Conservation (phyloP, 2,888 invertebrate genomes). For the Lasioglossum zephyrum region DNA sequence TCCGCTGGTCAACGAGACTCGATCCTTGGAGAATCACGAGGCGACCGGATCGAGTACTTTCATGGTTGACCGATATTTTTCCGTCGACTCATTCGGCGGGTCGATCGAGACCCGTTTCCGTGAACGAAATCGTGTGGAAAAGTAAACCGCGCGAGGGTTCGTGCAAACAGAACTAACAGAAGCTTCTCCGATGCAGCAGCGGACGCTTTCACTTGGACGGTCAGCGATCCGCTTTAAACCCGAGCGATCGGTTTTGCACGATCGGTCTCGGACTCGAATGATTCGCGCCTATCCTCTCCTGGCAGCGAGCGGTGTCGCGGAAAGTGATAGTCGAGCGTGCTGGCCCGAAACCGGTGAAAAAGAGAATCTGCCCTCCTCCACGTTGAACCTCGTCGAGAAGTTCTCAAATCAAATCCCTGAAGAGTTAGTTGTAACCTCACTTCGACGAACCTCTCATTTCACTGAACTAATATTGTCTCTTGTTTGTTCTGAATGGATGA, state of each 20-base stretch:
- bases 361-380: background rate
- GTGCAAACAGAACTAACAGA: background rate
- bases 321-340: conserved; percentile 61
- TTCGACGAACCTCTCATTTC: too few species aligned
- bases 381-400: too few species aligned
- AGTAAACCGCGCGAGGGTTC: conserved; percentile 6
- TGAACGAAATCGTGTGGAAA: conserved; percentile 3
- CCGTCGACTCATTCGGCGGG: conserved; percentile 1
- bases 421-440: background rate
- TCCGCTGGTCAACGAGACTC: too few species aligned
- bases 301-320: conserved; percentile 39
- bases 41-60: background rate
- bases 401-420: too few species aligned
- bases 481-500: too few species aligned
- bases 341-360: background rate
- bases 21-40: background rate
- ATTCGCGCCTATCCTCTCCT: conserved; percentile 34
- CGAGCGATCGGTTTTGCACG: conserved; percentile 62
- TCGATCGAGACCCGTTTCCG: conserved; percentile 3
- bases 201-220: conserved; percentile 62
- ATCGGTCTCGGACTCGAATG: conserved; percentile 49
- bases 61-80: conserved; percentile 9
- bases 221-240: conserved; percentile 35
- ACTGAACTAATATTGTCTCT: too few species aligned
- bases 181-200: background rate